phyloP scores from a whole-genome alignment of 30 jellyfish, hydroid and myxozoan species.

The Turritopsis rubra region DNA sequence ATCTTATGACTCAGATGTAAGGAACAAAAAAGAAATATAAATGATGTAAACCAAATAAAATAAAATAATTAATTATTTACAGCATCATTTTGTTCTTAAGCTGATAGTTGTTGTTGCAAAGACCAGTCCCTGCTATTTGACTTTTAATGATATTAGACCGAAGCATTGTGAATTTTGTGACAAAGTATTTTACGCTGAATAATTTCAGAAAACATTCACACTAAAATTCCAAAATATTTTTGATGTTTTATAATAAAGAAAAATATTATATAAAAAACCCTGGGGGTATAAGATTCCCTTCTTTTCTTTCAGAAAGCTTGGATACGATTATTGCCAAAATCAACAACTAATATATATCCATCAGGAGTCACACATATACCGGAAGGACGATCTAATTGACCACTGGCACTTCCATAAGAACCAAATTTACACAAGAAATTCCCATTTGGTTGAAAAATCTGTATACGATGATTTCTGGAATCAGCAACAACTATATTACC shows the following conservation, averaged over 20 bases:
- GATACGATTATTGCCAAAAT: constrained; percentile 96
- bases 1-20: not conserved
- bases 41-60: too few species aligned
- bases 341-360: constrained; percentile 90
- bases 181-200: not conserved
- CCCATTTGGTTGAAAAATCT: constrained; percentile 97
- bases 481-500: constrained; percentile 98
- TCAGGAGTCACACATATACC: constrained; percentile 99
- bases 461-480: constrained; percentile 91
- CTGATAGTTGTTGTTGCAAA: not conserved
- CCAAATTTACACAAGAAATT: constrained; percentile 95
- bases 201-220: not conserved
- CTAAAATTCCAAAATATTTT: not conserved
- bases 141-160: too few species aligned
- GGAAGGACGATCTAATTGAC: constrained; percentile 98
- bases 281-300: not conserved
- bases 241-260: too few species aligned
- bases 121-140: not conserved
- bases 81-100: not conserved
- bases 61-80: not conserved
- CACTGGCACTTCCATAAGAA: constrained; percentile 72
- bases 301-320: constrained; percentile 92
- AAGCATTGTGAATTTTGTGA: too few species aligned
- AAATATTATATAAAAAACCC: not conserved
- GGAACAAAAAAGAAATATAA: not conserved